These are phyloP conservation scores for Drosophila algonquin DNA, from an alignment of 2,888 invertebrate species.

Conservation along the genomic window DNA sequence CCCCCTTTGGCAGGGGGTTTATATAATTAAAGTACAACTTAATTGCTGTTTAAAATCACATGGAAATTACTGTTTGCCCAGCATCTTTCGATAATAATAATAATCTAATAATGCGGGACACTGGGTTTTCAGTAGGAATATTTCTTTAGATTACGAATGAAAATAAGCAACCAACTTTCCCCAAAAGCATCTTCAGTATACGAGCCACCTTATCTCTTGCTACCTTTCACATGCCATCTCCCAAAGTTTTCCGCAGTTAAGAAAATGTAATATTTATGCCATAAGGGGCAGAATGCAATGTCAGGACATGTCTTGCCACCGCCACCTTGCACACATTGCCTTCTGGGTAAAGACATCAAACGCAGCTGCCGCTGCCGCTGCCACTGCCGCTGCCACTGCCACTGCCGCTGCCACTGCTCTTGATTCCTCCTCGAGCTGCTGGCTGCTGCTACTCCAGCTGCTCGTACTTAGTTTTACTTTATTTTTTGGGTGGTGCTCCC, in stretches of 20 bases:
- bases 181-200: too few species aligned
- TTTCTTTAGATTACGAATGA: too few species aligned
- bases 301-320: constrained; percentile 15
- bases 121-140: too few species aligned
- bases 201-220: background rate
- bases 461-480: constrained; percentile 31
- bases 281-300: constrained; percentile 44
- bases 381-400: constrained; percentile 8
- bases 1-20: too few species aligned
- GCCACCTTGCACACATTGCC: constrained; percentile 12
- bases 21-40: too few species aligned
- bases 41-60: too few species aligned
- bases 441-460: constrained; percentile 18
- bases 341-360: constrained; percentile 52
- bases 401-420: constrained; percentile 8
- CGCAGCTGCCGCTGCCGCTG: constrained; percentile 53
- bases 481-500: constrained; percentile 15
- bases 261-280: constrained; percentile 24
- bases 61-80: too few species aligned
- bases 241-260: background rate
- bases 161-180: too few species aligned
- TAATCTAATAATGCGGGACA: too few species aligned
- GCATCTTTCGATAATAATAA: too few species aligned
- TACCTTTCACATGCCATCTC: background rate
- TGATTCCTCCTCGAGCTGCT: too few species aligned